A percentile compares a stretch with the other conserved stretches of the same genome.
These are phyloP conservation scores for Grammatotria lemairii DNA, from an alignment of 2,113 vertebrate species.

Conservation along the genomic window DNA sequence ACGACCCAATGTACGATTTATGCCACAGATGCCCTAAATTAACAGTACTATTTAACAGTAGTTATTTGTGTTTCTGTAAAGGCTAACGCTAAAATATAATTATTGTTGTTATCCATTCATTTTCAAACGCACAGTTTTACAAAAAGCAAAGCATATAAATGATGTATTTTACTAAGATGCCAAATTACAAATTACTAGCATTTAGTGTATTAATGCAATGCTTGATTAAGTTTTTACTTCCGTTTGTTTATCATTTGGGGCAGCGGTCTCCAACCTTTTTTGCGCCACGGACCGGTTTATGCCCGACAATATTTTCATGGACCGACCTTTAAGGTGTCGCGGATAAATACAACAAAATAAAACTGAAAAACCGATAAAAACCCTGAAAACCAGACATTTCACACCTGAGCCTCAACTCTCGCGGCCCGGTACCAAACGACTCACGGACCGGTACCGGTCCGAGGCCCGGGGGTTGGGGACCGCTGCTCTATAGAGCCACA, in stretches of 20 bases:
- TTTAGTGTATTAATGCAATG: not conserved
- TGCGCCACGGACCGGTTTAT: too few species aligned
- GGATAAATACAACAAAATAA: too few species aligned
- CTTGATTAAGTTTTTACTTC: not conserved
- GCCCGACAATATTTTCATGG: too few species aligned
- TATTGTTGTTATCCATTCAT: not conserved
- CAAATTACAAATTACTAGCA: not conserved
- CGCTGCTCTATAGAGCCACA: too few species aligned
- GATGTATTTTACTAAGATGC: not conserved
- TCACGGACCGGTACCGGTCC: too few species aligned
- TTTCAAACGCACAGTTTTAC: not conserved
- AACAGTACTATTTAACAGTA: not conserved
- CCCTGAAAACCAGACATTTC: too few species aligned
- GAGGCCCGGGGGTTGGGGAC: too few species aligned
- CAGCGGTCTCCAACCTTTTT: too few species aligned
- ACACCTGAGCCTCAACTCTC: too few species aligned
- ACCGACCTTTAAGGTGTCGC: too few species aligned
- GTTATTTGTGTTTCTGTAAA: not conserved
- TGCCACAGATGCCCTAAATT: not conserved
- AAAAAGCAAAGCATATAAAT: not conserved
- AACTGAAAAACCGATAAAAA: too few species aligned
- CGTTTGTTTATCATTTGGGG: not conserved
- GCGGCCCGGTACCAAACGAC: too few species aligned
- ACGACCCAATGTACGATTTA: not conserved
- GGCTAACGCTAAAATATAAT: not conserved